Conservation (phyloP, 2,888 invertebrate species). For the Bruchidius siliquastri region DNA sequence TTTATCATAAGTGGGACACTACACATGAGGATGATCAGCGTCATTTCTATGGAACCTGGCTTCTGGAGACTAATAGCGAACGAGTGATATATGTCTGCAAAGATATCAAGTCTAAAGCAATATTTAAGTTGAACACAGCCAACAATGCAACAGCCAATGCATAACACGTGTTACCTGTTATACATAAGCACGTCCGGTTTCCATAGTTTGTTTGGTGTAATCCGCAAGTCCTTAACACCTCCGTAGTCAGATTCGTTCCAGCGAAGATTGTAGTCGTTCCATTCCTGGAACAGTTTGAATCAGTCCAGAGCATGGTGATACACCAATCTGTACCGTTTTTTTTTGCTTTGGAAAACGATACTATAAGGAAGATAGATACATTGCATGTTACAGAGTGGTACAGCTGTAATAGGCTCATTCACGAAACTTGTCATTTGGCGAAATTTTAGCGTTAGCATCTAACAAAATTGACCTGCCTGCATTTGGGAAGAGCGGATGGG, state of each 20-base stretch:
- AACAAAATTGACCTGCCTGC: too few species aligned
- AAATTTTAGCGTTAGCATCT: too few species aligned
- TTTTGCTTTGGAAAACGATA: neutral
- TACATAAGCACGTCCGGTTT: constrained; percentile 99
- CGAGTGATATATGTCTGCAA: neutral
- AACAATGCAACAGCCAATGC: constrained; percentile 17
- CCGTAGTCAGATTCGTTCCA: constrained; percentile 97
- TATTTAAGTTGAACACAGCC: neutral
- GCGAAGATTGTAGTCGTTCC: constrained; percentile 94
- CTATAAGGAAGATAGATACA: too few species aligned
- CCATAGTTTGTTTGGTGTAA: constrained; percentile 95
- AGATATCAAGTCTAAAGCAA: neutral
- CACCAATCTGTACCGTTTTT: neutral
- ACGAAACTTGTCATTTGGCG: too few species aligned
- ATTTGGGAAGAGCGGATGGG: too few species aligned
- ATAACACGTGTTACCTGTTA: constrained; percentile 78
- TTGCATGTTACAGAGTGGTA: too few species aligned
- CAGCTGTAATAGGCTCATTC: too few species aligned
- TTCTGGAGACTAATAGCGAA: neutral
- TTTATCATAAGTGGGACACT: too few species aligned
- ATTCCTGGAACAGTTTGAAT: constrained; percentile 64
- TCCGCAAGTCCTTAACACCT: constrained; percentile 87
- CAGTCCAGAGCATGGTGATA: neutral
- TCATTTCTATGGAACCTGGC: neutral
- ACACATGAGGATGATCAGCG: too few species aligned